These are phyloP conservation scores for Cephonodes hylas DNA, from an alignment of 2,888 invertebrate species.

Conservation along the genomic window DNA sequence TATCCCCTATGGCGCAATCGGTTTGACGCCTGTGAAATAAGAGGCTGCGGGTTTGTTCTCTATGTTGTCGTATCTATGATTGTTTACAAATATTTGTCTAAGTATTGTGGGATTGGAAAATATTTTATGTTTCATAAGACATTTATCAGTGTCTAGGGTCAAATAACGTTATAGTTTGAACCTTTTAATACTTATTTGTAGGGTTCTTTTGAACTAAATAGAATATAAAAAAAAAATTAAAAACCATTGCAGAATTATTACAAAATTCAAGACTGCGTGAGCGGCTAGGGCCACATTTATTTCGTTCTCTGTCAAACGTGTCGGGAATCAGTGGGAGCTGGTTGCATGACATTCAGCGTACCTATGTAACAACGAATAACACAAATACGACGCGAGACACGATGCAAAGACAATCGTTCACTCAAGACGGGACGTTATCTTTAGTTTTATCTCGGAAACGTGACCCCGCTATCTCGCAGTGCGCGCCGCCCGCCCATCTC, in stretches of 20 bases:
- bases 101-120: no score
- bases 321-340: conserved; percentile 1
- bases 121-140: no score
- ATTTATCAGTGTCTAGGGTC: no score
- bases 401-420: conserved; percentile 63
- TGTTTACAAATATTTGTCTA: no score
- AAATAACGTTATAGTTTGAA: no score
- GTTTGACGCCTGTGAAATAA: no score
- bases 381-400: conserved; percentile 30
- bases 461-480: conserved; percentile 70
- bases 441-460: conserved; percentile 69
- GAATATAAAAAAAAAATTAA: not conserved
- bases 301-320: not conserved
- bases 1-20: no score
- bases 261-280: not conserved
- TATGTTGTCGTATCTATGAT: no score
- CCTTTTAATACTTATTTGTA: no score
- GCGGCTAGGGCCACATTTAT: not conserved
- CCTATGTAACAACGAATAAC: conserved; percentile 13
- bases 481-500: conserved; percentile 70
- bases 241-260: not conserved
- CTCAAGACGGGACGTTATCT: conserved; percentile 70
- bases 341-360: conserved; percentile 7
- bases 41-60: no score
- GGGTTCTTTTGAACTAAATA: no score